These are phyloP conservation scores for Pseudochirops cupreus DNA, from an alignment of 2,797 vertebrate species.

Conservation along the genomic window DNA sequence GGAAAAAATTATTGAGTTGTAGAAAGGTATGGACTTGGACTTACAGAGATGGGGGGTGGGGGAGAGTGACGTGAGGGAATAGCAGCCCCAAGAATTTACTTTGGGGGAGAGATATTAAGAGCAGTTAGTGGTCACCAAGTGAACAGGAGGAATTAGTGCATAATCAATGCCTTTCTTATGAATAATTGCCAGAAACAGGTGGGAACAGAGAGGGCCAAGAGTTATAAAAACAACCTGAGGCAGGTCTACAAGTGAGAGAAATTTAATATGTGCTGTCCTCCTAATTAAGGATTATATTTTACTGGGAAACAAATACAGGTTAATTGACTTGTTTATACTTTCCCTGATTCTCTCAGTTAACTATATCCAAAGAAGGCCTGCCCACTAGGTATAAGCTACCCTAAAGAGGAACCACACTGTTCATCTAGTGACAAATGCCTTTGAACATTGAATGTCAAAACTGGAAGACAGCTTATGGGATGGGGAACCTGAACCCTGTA, in stretches of 20 bases:
- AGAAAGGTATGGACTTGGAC: background rate
- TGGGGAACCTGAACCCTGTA: too few species aligned
- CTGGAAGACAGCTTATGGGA: background rate
- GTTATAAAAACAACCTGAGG: conserved; percentile 5
- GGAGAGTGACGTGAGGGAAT: background rate
- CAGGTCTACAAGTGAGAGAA: conserved; percentile 4
- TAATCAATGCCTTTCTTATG: fast-evolving
- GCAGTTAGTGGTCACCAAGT: background rate
- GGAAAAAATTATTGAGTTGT: background rate
- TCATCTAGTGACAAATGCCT: background rate
- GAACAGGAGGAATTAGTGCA: background rate
- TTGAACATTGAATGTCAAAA: background rate
- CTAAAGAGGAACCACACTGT: background rate
- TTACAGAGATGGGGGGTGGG: background rate
- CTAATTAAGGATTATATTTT: conserved; percentile 29
- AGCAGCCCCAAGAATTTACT: background rate
- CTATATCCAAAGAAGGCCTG: background rate
- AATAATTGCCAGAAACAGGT: background rate
- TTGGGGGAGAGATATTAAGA: background rate
- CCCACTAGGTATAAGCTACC: background rate
- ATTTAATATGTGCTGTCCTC: background rate
- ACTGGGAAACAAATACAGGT: conserved; percentile 13
- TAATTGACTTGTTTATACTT: background rate
- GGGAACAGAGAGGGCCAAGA: background rate
- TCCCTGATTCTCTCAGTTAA: background rate